These are phyloP conservation scores for Herpetotheres cachinnans DNA, from an alignment of 2,113 vertebrate species.

Conservation along the genomic window DNA sequence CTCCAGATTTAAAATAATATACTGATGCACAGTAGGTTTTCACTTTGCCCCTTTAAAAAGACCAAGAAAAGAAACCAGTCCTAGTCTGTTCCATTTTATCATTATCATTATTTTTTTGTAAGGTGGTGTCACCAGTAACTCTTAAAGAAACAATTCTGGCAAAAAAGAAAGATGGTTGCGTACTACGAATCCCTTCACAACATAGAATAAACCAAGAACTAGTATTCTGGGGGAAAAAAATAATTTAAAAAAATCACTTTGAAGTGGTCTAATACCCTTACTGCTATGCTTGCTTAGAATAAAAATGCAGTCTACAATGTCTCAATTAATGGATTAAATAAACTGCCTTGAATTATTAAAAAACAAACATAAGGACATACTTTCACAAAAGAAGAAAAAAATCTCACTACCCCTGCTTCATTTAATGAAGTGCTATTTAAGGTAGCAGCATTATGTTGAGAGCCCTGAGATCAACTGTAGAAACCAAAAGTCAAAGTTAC, in stretches of 20 bases:
- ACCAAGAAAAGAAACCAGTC: neutral
- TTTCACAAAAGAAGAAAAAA: neutral
- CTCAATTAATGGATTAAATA: neutral
- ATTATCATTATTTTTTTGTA: neutral
- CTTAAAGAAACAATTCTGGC: neutral
- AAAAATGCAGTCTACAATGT: neutral
- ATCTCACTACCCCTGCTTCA: neutral
- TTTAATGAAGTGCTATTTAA: neutral
- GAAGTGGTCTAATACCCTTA: neutral
- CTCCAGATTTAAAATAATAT: neutral
- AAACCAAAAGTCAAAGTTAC: neutral
- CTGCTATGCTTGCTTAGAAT: neutral
- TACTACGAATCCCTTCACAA: neutral
- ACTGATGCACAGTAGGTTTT: neutral
- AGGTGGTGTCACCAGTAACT: neutral
- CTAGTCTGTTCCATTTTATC: neutral
- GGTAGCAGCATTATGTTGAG: neutral
- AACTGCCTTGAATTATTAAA: neutral
- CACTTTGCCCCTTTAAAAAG: neutral
- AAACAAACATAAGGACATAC: neutral
- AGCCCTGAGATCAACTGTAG: neutral
- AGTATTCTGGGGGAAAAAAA: too few relatives aligned
- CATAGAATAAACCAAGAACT: neutral
- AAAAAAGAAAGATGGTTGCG: neutral
- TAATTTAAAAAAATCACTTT: too few relatives aligned